These are phyloP conservation scores for Atta texana DNA, from an alignment of 1,140 invertebrate genomes.

Conservation along the genomic window DNA sequence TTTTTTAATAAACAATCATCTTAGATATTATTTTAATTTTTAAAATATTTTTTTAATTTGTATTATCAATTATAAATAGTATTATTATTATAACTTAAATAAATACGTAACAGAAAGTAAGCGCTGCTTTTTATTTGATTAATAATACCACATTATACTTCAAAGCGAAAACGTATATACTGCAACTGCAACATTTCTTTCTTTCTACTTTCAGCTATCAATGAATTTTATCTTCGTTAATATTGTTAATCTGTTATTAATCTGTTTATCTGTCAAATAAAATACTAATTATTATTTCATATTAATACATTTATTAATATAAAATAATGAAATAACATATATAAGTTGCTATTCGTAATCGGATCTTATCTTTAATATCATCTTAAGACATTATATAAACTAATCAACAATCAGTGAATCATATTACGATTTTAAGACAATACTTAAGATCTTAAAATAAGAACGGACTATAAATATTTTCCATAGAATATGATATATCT, in stretches of 20 bases:
- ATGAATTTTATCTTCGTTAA: too few species aligned
- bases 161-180: not conserved
- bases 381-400: too few species aligned
- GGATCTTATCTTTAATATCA: not conserved
- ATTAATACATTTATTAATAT: not conserved
- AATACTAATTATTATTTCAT: not conserved
- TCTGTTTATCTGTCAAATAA: not conserved
- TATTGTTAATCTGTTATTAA: not conserved
- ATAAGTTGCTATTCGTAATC: not conserved
- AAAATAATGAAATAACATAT: not conserved
- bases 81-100: not conserved
- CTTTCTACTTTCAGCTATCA: constrained; percentile 1
- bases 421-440: too few species aligned
- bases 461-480: too few species aligned
- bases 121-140: constrained; percentile 6
- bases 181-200: not conserved
- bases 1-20: not conserved
- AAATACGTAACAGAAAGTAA: constrained; percentile 31
- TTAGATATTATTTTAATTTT: not conserved
- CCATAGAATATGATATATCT: not conserved
- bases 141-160: not conserved
- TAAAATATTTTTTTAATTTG: not conserved
- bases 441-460: too few species aligned
- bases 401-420: too few species aligned
- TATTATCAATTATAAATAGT: not conserved